Evolutionary conservation across 1,140 invertebrate genomes (phyloP), one percentile per base, ranked within the genome.

Genomic region (Rhyzopertha dominica): DNA sequence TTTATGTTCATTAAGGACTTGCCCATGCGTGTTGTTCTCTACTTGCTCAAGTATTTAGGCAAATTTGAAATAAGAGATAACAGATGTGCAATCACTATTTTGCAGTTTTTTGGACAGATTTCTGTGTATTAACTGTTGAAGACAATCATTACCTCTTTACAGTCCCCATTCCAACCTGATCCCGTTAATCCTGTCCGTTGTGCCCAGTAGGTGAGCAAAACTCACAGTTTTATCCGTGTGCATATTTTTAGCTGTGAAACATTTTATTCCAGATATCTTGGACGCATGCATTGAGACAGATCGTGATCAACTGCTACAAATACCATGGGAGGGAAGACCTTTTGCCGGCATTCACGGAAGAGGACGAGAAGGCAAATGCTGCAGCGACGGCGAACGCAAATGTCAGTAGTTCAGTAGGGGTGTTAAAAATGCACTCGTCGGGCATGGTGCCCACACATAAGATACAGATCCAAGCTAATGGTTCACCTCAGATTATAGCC

Each of bases 281-380:
- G 94, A 98, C 95, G 9, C 91, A 96, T 68, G 94, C 94, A n/a
- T 73, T 98, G 40, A 75, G 95, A 16, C 91, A 96, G 72, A 97
- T 97, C 55, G 94, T 98, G 28, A 92, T 95, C 62, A 97, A 97
- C 72, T 98, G 95, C 72, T 98, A 98, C 73, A 95, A 95, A 74
- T 95, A 92, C 72, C 95, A 98, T 72, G 92, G 91, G 1, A 77
- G 95, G 55, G 93, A 97, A 72, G 95, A 98, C 70, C 75, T 98
- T 22, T 71, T 98, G 50, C 94, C 94, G 4, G 90, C 90, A 12
- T 96, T 97, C 72, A 87, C 78, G 43, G 93, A 95, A 61, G 90
- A 95, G 38, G 87, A 93, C 31, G 89, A 92, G 41, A 88, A 89
- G 53, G 73, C 74, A 5, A 75, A 74, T 48, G 68, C 71, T 5